These are phyloP conservation scores for Etheostoma cragini DNA, from an alignment of 2,113 vertebrate genomes.

Conservation along the genomic window DNA sequence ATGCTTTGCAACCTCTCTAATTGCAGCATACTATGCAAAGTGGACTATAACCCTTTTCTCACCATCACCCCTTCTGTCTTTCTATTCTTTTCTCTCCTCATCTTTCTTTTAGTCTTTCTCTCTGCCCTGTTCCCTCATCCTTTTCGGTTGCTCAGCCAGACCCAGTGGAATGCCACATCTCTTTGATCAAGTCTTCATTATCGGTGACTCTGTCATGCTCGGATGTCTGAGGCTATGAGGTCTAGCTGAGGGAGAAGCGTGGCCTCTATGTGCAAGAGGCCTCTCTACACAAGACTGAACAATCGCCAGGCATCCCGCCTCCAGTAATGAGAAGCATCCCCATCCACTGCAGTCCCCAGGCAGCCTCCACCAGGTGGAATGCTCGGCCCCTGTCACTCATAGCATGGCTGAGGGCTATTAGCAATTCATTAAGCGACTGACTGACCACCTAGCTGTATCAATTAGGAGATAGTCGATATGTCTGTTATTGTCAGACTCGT, in stretches of 20 bases:
- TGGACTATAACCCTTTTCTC: constrained; percentile 36
- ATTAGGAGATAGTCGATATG: constrained; percentile 84
- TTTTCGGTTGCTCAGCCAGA: constrained; percentile 67
- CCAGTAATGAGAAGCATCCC: constrained; percentile 77
- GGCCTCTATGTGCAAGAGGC: constrained; percentile 65
- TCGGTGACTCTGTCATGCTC: constrained; percentile 65
- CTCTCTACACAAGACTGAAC: constrained; percentile 73
- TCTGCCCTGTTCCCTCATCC: constrained; percentile 35
- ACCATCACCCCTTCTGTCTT: neutral
- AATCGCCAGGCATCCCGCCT: constrained; percentile 72
- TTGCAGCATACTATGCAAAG: constrained; percentile 58
- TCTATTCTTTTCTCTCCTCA: constrained; percentile 26
- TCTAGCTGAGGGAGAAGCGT: constrained; percentile 57
- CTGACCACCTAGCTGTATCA: constrained; percentile 75
- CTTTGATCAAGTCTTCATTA: constrained; percentile 82
- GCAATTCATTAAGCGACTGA: constrained; percentile 78
- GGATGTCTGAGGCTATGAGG: constrained; percentile 54
- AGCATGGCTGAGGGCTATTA: constrained; percentile 77
- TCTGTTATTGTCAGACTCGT: constrained; percentile 74
- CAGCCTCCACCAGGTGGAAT: constrained; percentile 76
- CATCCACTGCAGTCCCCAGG: constrained; percentile 59
- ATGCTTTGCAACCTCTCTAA: constrained; percentile 57
- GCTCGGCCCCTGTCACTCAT: constrained; percentile 74
- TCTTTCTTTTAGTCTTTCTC: constrained; percentile 54
- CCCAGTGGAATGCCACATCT: constrained; percentile 69